These are phyloP conservation scores for Lasioglossum oenotherae DNA, from an alignment of 2,888 invertebrate species.

Conservation along the genomic window DNA sequence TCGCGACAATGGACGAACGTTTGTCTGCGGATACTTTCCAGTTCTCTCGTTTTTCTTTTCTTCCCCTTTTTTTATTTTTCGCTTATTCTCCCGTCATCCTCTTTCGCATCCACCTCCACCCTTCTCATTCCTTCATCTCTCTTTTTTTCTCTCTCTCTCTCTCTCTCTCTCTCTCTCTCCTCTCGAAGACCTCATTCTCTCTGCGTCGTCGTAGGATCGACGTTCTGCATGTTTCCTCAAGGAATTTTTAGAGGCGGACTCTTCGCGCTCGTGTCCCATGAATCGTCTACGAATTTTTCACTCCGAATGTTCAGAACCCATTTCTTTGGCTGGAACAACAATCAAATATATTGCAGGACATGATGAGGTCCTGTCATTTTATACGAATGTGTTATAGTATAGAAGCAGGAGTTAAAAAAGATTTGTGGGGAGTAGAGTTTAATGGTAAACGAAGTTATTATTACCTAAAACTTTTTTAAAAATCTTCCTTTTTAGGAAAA, in stretches of 20 bases:
- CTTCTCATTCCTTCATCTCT: background rate
- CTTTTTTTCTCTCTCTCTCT: too few relatives aligned
- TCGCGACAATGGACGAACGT: slow-evolving; percentile 39
- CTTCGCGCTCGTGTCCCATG: slow-evolving; percentile 33
- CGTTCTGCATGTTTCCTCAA: slow-evolving; percentile 35
- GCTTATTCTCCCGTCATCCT: slow-evolving; percentile 9
- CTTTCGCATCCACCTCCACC: background rate
- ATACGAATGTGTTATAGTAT: too few relatives aligned
- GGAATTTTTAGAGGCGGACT: slow-evolving; percentile 34
- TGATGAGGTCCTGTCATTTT: too few relatives aligned
- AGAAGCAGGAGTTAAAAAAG: too few relatives aligned
- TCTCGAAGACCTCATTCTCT: background rate
- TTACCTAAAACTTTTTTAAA: too few relatives aligned
- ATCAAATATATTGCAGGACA: too few relatives aligned
- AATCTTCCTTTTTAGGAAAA: too few relatives aligned
- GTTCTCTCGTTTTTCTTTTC: slow-evolving; percentile 8
- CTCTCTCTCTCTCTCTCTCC: background rate
- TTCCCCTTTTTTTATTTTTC: background rate
- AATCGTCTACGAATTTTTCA: slow-evolving; percentile 42
- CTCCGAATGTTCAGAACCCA: background rate
- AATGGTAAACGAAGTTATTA: too few relatives aligned
- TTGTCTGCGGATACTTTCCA: slow-evolving; percentile 29
- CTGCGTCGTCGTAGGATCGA: slow-evolving; percentile 21
- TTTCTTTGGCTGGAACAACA: too few relatives aligned
- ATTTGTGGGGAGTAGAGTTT: too few relatives aligned